Evolutionary conservation across 92 coral and sea anemone genomes (phyloP).

Genomic region (Parazoanthus atlanticus): DNA sequence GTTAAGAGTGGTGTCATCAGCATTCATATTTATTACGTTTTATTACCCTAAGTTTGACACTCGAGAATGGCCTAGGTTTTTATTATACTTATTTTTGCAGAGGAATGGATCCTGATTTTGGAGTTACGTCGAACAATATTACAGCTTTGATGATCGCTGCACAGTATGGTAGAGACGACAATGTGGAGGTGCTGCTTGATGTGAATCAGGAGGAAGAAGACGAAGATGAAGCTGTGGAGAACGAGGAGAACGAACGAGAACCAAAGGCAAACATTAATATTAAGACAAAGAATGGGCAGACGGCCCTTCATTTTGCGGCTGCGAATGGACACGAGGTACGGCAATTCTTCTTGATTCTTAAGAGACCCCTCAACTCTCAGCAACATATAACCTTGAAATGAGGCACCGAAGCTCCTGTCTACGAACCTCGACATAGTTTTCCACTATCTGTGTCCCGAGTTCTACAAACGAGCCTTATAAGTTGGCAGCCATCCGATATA

Average conservation of each 20-base stretch:
- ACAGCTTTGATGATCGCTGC: conserved; percentile 38
- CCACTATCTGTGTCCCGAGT: no score
- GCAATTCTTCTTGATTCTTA: no score
- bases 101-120: conserved; percentile 13
- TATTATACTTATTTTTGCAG: background rate
- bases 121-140: conserved; percentile 11
- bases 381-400: no score
- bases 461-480: no score
- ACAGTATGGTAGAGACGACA: conserved; percentile 32
- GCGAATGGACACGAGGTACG: conserved; percentile 31
- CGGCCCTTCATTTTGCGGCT: conserved; percentile 37
- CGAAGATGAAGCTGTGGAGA: conserved; percentile 33
- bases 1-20: no score
- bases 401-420: no score
- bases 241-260: conserved; percentile 7
- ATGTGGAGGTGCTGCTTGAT: conserved; percentile 10
- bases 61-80: no score
- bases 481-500: no score
- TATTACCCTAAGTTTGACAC: no score
- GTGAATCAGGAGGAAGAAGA: conserved; percentile 14
- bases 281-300: conserved; percentile 33
- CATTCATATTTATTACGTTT: no score
- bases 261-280: conserved; percentile 15
- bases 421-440: no score
- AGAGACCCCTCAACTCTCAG: no score